Conservation (phyloP, 2,113 vertebrate species). For the Aspiorhynchus laticeps region DNA sequence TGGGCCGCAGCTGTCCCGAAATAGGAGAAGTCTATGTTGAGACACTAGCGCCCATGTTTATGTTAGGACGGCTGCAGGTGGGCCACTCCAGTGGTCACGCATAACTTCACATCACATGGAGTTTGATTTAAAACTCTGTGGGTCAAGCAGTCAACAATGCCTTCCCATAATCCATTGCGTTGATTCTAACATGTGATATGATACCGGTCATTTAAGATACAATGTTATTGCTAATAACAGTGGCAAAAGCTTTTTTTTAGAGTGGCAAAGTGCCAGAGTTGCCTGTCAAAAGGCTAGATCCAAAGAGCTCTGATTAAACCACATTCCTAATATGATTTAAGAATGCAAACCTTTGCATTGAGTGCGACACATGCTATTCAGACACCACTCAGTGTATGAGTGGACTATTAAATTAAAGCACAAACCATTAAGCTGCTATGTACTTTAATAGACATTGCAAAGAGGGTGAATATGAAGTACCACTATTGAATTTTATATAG, state of each 20-base stretch:
- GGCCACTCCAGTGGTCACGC: constrained; percentile 46
- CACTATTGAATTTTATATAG: neutral
- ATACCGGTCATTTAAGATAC: neutral
- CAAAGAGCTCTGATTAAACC: constrained; percentile 9
- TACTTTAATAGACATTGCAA: constrained; percentile 3
- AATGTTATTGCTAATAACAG: neutral
- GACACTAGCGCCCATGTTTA: constrained; percentile 63
- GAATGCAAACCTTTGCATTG: neutral
- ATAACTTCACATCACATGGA: constrained; percentile 35
- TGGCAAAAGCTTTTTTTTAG: neutral
- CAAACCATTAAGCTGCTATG: constrained; percentile 13
- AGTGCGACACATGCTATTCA: neutral
- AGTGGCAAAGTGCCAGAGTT: constrained; percentile 7
- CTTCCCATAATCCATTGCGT: constrained; percentile 16
- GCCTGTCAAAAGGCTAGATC: neutral
- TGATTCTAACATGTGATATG: neutral
- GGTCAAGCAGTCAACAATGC: constrained; percentile 9
- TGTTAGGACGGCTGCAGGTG: constrained; percentile 64
- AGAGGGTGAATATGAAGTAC: neutral
- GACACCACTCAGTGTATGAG: neutral
- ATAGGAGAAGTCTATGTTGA: constrained; percentile 54
- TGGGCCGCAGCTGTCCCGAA: constrained; percentile 57
- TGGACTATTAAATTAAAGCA: neutral
- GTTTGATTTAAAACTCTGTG: constrained; percentile 38
- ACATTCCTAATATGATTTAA: constrained; percentile 35